Conservation (phyloP, 2,888 invertebrate species). For the Clanis bilineata region DNA sequence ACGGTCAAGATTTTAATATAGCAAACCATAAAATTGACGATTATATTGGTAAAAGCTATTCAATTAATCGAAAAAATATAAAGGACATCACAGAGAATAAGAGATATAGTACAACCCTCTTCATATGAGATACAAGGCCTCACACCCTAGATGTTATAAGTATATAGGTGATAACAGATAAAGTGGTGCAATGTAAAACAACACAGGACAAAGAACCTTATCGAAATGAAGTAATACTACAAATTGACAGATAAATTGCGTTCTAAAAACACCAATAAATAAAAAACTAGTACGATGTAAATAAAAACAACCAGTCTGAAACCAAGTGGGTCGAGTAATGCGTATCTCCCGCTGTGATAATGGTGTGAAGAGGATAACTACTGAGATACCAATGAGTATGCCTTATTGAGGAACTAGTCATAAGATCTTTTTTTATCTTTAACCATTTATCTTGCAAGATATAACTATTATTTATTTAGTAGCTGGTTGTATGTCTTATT, state of each 20-base stretch:
- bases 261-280: conserved; percentile 7
- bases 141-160: too few relatives aligned
- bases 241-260: conserved; percentile 3
- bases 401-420: conserved; percentile 6
- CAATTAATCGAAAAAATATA: too few relatives aligned
- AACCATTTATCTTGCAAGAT: not conserved
- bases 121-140: too few relatives aligned
- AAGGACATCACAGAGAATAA: too few relatives aligned
- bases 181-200: not conserved
- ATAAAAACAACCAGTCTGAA: conserved; percentile 7
- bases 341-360: conserved; percentile 11
- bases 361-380: conserved; percentile 12
- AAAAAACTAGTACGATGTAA: conserved; percentile 6
- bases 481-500: not conserved
- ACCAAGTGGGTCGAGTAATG: conserved; percentile 11
- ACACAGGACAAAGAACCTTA: not conserved
- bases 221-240: conserved; percentile 1
- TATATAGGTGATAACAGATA: not conserved
- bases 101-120: too few relatives aligned
- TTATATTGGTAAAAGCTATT: too few relatives aligned
- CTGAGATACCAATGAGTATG: conserved; percentile 8
- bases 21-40: too few relatives aligned
- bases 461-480: not conserved
- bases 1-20: too few relatives aligned
- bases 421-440: conserved; percentile 16